Conservation (phyloP, 1,140 invertebrate genomes). For the Homalodisca vitripennis region DNA sequence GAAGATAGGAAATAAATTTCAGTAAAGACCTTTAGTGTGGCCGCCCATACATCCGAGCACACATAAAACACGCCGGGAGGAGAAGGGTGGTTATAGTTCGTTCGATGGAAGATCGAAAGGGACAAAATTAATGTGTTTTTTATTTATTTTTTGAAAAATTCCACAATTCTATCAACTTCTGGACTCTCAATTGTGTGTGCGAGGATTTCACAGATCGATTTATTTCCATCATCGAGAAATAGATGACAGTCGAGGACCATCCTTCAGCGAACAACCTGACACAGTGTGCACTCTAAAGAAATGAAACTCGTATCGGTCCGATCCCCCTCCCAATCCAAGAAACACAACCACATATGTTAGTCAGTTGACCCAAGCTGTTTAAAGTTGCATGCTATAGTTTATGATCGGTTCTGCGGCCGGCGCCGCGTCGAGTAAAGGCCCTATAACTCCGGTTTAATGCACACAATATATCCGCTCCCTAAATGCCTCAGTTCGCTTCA, state of each 20-base stretch:
- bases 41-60: neutral
- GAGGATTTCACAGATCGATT: no score
- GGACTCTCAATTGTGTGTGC: no score
- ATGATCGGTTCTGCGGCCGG: neutral
- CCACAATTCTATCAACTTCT: neutral
- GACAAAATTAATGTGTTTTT: no score
- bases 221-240: no score
- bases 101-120: neutral
- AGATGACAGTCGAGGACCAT: no score
- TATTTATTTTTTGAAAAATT: no score
- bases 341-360: conserved; percentile 8
- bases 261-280: no score
- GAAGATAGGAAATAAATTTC: conserved; percentile 26
- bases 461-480: conserved; percentile 11
- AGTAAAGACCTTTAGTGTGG: conserved; percentile 22
- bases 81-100: neutral
- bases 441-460: conserved; percentile 6
- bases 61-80: conserved; percentile 11
- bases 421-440: neutral
- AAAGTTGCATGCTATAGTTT: conserved; percentile 21
- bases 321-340: neutral
- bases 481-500: neutral
- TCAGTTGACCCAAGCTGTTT: neutral
- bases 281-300: conserved; percentile 28
- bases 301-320: conserved; percentile 20